Evolutionary conservation across 1,140 invertebrate genomes (phyloP).

Genomic region (Carcinoscorpius rotundicauda): DNA sequence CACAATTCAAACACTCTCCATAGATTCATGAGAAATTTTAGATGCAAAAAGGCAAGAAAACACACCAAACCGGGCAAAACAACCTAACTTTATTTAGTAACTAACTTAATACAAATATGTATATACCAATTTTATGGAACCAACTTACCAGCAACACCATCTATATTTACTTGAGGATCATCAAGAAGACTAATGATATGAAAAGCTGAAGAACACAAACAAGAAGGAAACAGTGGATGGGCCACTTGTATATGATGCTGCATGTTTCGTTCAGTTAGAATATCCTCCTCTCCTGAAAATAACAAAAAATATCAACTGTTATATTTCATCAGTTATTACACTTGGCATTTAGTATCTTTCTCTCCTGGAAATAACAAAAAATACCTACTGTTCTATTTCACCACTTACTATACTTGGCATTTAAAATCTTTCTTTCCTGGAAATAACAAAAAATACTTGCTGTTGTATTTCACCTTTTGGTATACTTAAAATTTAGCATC

Average conservation of each 20-base stretch:
- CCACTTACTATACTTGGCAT: too few species aligned
- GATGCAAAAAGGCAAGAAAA: conserved; percentile 6
- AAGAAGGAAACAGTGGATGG: conserved; percentile 91
- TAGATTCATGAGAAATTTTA: conserved; percentile 1
- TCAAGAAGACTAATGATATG: conserved; percentile 90
- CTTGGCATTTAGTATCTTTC: conserved; percentile 38
- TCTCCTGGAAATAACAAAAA: conserved; percentile 34
- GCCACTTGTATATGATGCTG: conserved; percentile 60
- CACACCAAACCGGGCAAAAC: background rate
- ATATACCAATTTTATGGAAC: too few species aligned
- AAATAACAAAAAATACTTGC: conserved; percentile 24
- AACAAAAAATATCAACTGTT: too few species aligned
- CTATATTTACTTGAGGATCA: conserved; percentile 86
- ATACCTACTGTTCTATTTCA: too few species aligned
- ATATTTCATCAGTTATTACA: too few species aligned
- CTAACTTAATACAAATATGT: too few species aligned
- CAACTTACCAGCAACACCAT: conserved; percentile 52
- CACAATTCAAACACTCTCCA: too few species aligned
- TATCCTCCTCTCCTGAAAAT: conserved; percentile 43
- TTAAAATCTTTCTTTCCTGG: conserved; percentile 43
- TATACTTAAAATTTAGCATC: conserved; percentile 36
- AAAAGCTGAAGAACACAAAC: conserved; percentile 84
- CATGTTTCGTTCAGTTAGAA: conserved; percentile 38
- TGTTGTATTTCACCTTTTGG: too few species aligned
- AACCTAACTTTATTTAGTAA: too few species aligned